Percentiles rank a stretch among this genome's conserved stretches.
Evolutionary conservation across 2,797 vertebrate genomes (phyloP).

Genomic region (Acanthopagrus latus): DNA sequence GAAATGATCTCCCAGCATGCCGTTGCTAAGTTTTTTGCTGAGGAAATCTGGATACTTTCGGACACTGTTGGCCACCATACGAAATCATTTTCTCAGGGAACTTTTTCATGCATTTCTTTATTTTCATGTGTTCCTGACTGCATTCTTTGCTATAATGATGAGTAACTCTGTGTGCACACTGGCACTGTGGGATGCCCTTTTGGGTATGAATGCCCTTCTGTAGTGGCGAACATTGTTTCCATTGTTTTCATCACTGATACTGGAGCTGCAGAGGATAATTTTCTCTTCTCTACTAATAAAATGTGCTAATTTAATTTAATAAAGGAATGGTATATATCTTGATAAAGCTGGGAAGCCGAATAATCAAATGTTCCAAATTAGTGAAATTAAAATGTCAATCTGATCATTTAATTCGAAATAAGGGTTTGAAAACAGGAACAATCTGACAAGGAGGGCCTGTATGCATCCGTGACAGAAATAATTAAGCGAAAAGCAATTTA

Average conservation of each 20-base stretch:
- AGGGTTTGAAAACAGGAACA: slow-evolving; percentile 27
- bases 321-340: not conserved
- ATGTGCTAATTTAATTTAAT: not conserved
- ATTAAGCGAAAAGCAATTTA: slow-evolving; percentile 29
- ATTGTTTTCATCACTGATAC: not conserved
- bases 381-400: slow-evolving; percentile 22
- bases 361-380: not conserved
- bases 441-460: slow-evolving; percentile 15
- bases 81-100: not conserved
- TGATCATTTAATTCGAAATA: slow-evolving; percentile 35
- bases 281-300: not conserved
- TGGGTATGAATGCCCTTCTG: not conserved
- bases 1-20: not conserved
- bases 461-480: slow-evolving; percentile 25
- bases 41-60: not conserved
- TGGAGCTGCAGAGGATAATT: not conserved
- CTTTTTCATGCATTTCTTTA: not conserved
- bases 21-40: not conserved
- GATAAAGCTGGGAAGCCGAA: not conserved
- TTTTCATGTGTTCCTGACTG: not conserved
- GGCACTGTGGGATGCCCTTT: not conserved
- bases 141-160: not conserved
- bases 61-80: not conserved
- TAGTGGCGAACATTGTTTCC: not conserved
- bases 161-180: slow-evolving; percentile 3